Evolutionary conservation across 1,140 invertebrate genomes (phyloP).

Genomic region (Drosophila repleta): DNA sequence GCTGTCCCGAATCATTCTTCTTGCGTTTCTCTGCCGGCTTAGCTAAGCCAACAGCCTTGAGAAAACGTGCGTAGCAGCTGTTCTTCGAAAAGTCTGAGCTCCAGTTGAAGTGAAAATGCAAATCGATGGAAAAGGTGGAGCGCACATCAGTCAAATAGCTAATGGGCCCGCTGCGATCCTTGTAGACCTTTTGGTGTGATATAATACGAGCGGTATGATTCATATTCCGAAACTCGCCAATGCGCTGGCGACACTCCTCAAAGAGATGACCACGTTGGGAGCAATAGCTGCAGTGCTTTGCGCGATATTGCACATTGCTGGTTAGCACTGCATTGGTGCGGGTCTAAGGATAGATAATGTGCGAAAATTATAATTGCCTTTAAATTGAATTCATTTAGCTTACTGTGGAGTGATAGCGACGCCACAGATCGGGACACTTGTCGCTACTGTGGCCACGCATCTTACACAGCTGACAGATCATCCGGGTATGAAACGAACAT

Average conservation of each 20-base stretch:
- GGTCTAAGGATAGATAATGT: slow-evolving; percentile 70
- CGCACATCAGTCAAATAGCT: slow-evolving; percentile 16
- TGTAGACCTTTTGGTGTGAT: slow-evolving; percentile 71
- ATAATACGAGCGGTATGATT: slow-evolving; percentile 53
- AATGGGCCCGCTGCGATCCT: slow-evolving; percentile 49
- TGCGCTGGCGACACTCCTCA: slow-evolving; percentile 84
- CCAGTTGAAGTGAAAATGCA: slow-evolving; percentile 62
- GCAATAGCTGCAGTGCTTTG: slow-evolving; percentile 87
- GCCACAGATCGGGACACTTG: slow-evolving; percentile 88
- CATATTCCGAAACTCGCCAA: slow-evolving; percentile 56
- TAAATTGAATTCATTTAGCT: slow-evolving; percentile 42
- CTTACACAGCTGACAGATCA: slow-evolving; percentile 86
- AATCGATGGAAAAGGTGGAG: slow-evolving; percentile 40
- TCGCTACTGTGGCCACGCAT: slow-evolving; percentile 86
- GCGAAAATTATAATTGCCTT: background rate
- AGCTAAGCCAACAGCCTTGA: slow-evolving; percentile 50
- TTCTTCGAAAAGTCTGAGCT: slow-evolving; percentile 47
- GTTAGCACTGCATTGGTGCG: slow-evolving; percentile 80
- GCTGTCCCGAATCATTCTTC: background rate
- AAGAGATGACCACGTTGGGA: slow-evolving; percentile 86
- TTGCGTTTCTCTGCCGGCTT: slow-evolving; percentile 17
- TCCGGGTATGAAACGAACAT: slow-evolving; percentile 85
- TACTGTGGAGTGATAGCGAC: slow-evolving; percentile 88
- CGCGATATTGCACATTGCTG: slow-evolving; percentile 77
- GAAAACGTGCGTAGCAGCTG: slow-evolving; percentile 66